These are phyloP conservation scores for Stenotaenia linearis DNA, from an alignment of 2,888 invertebrate genomes.

Conservation along the genomic window DNA sequence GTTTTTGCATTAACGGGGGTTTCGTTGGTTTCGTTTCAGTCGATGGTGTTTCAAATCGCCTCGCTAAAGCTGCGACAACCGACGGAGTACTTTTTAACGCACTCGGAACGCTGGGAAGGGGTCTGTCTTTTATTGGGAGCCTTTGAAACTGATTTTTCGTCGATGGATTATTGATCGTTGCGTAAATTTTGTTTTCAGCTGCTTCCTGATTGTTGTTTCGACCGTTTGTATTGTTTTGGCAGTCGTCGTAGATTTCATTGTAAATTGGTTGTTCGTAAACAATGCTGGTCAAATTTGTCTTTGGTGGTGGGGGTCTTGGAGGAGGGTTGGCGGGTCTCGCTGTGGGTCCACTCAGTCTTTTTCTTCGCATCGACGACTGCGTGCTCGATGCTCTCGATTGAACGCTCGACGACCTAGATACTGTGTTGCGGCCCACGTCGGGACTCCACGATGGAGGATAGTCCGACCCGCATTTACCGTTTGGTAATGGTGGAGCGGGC, in stretches of 20 bases:
- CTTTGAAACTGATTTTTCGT: background rate
- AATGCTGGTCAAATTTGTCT: background rate
- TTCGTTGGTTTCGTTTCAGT: background rate
- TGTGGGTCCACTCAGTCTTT: constrained; percentile 68
- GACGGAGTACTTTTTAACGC: constrained; percentile 6
- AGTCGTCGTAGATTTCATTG: constrained; percentile 33
- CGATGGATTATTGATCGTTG: background rate
- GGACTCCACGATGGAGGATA: constrained; percentile 30
- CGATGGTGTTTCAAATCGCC: constrained; percentile 32
- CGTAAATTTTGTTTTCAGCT: background rate
- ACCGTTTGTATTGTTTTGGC: background rate
- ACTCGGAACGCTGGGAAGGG: background rate
- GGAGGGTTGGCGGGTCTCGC: constrained; percentile 62
- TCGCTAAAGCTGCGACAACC: constrained; percentile 33
- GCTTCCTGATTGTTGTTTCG: background rate
- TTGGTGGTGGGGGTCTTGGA: constrained; percentile 45
- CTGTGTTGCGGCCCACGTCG: constrained; percentile 55
- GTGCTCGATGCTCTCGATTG: constrained; percentile 53
- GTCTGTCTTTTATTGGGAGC: background rate
- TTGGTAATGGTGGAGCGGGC: constrained; percentile 42
- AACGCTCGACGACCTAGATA: constrained; percentile 78
- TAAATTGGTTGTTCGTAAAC: constrained; percentile 35
- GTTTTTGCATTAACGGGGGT: background rate
- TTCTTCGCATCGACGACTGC: constrained; percentile 62
- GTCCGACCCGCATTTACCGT: background rate